These are phyloP conservation scores for Zaprionus tsacasi DNA, from an alignment of 1,140 invertebrate genomes.

Conservation along the genomic window DNA sequence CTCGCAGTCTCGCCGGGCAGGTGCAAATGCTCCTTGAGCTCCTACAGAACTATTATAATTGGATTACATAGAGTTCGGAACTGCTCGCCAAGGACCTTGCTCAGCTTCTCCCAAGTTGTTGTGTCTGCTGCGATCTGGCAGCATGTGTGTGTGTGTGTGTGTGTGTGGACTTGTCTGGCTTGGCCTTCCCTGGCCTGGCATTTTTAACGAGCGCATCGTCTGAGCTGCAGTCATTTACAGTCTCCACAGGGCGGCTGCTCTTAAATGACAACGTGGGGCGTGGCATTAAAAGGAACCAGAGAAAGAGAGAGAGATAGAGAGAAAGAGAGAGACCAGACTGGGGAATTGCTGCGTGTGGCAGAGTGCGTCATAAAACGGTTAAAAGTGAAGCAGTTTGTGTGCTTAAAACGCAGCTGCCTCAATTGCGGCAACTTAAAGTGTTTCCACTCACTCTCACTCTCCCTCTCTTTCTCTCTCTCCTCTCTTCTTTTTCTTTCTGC, in stretches of 20 bases:
- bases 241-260: slow-evolving; percentile 35
- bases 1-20: slow-evolving; percentile 55
- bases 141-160: neutral
- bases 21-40: slow-evolving; percentile 57
- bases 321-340: slow-evolving; percentile 4
- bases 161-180: slow-evolving; percentile 14
- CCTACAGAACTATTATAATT: slow-evolving; percentile 63
- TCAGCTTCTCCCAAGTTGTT: slow-evolving; percentile 42
- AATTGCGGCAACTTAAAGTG: slow-evolving; percentile 26
- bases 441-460: neutral
- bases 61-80: slow-evolving; percentile 85
- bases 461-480: slow-evolving; percentile 1
- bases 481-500: slow-evolving; percentile 3
- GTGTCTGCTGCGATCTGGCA: slow-evolving; percentile 41
- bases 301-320: too few relatives aligned
- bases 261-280: slow-evolving; percentile 46
- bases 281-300: slow-evolving; percentile 3
- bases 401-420: slow-evolving; percentile 46
- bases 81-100: slow-evolving; percentile 44
- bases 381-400: slow-evolving; percentile 47
- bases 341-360: slow-evolving; percentile 53
- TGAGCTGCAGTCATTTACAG: slow-evolving; percentile 57
- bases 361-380: slow-evolving; percentile 48
- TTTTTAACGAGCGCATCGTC: slow-evolving; percentile 58
- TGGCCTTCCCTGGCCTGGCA: slow-evolving; percentile 39